phyloP scores from a whole-genome alignment of 1,140 invertebrate species.

The Sinella curviseta region DNA sequence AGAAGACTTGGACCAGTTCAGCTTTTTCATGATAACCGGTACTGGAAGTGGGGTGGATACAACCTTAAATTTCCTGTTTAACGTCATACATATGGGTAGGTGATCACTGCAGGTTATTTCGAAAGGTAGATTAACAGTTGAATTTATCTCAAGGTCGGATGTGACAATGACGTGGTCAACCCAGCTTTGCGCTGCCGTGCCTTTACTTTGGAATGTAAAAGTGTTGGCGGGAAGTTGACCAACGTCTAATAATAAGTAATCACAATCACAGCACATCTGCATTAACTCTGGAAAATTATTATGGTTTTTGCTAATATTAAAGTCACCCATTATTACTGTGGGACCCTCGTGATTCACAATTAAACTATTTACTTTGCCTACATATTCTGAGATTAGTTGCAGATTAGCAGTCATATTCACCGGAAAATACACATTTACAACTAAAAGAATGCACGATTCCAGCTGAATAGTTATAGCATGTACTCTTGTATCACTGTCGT shows the following conservation, averaged over 20 bases:
- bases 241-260: neutral
- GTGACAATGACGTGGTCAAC: neutral
- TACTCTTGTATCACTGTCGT: neutral
- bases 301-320: neutral
- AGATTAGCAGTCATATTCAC: neutral
- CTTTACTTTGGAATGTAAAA: neutral
- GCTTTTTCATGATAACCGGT: too few relatives aligned
- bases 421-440: constrained; percentile 14
- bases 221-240: neutral
- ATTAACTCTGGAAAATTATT: neutral
- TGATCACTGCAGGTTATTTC: neutral
- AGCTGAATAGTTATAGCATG: neutral
- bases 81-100: neutral
- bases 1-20: too few relatives aligned
- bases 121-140: neutral
- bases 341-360: neutral
- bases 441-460: neutral
- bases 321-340: neutral
- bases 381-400: neutral
- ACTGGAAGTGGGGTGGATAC: too few relatives aligned
- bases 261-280: neutral
- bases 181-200: neutral
- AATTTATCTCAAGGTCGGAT: neutral
- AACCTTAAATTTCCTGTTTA: too few relatives aligned
- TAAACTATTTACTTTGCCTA: neutral